phyloP scores from a whole-genome alignment of 2,113 vertebrate species.

The Chaetorhynchus papuensis region DNA sequence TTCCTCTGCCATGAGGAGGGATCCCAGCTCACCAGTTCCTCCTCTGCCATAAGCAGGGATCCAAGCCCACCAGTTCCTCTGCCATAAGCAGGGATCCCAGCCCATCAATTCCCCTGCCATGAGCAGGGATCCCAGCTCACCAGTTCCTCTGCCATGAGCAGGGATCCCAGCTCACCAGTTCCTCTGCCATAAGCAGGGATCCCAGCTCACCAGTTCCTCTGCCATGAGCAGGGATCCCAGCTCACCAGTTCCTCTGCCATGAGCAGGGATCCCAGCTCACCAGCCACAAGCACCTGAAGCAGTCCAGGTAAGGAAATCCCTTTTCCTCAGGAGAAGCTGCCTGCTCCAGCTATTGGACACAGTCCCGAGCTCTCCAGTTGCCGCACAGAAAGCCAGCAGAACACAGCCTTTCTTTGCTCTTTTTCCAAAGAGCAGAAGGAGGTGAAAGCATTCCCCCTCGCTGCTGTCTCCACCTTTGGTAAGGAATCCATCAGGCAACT shows the following conservation, averaged over 20 bases:
- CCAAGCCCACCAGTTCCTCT: not conserved
- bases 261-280: not conserved
- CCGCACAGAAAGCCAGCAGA: not conserved
- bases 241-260: not conserved
- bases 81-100: not conserved
- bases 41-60: not conserved
- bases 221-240: not conserved
- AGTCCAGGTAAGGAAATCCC: not conserved
- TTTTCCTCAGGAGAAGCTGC: not conserved
- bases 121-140: not conserved
- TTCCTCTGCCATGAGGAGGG: not conserved
- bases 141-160: fast-evolving
- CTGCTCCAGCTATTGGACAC: not conserved
- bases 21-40: not conserved
- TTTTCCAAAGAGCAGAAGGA: not conserved
- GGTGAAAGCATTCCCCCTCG: fast-evolving
- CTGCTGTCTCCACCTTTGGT: not conserved
- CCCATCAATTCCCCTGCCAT: not conserved
- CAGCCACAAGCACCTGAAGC: not conserved
- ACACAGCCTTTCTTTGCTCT: too few species aligned
- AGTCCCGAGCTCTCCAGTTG: not conserved
- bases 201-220: not conserved
- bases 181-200: not conserved
- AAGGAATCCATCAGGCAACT: not conserved
- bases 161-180: not conserved